A percentile compares a stretch with the other conserved stretches of the same genome.
Conservation (phyloP, 2,113 vertebrate species). For the Ochotona curzoniae region DNA sequence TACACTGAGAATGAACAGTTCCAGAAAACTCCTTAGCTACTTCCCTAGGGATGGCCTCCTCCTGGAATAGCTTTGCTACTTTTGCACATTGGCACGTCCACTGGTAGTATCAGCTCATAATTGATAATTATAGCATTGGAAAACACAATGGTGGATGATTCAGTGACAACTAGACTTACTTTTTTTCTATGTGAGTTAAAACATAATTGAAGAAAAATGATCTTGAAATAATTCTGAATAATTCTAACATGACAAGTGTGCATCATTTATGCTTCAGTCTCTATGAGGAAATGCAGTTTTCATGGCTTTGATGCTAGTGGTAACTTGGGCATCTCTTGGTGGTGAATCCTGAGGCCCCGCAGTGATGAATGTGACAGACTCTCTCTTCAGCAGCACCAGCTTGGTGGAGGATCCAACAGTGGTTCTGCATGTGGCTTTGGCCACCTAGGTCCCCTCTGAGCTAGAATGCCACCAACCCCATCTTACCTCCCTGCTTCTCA, state of each 20-base stretch:
- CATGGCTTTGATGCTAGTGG: not conserved
- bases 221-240: not conserved
- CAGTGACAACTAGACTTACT: not conserved
- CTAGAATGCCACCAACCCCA: too few species aligned
- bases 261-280: not conserved
- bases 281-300: not conserved
- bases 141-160: not conserved
- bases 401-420: not conserved
- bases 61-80: not conserved
- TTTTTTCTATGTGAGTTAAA: not conserved
- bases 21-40: not conserved
- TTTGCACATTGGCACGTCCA: not conserved
- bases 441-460: not conserved
- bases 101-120: not conserved
- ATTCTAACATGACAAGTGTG: not conserved
- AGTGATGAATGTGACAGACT: not conserved
- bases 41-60: not conserved
- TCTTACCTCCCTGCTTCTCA: too few species aligned
- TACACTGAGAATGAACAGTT: not conserved
- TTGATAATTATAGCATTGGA: not conserved
- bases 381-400: not conserved
- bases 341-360: not conserved
- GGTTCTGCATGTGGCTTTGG: not conserved
- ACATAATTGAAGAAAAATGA: constrained; percentile 17
- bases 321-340: not conserved